These are phyloP conservation scores for Coptodon rendalli DNA, from an alignment of 2,113 vertebrate genomes.

Conservation along the genomic window DNA sequence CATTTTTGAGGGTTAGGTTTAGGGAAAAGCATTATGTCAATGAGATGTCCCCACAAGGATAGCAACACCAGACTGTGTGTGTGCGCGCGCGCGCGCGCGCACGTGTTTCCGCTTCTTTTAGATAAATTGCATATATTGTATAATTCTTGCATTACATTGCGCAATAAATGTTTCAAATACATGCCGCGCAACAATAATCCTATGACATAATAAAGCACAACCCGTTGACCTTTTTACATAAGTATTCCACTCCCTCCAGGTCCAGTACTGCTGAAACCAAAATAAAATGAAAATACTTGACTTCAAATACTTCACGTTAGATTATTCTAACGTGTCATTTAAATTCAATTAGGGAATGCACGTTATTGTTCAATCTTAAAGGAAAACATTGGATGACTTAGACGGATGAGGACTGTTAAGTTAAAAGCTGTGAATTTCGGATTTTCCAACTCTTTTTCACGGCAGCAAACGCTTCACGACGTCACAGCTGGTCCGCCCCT, in stretches of 20 bases:
- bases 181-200: neutral
- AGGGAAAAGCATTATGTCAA: too few relatives aligned
- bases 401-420: neutral
- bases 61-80: too few relatives aligned
- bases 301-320: neutral
- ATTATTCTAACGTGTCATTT: neutral
- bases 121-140: neutral
- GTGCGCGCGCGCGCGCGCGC: rapidly evolving
- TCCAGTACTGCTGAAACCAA: neutral
- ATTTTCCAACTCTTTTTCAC: neutral
- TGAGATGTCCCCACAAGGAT: too few relatives aligned
- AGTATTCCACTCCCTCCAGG: neutral
- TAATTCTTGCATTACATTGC: neutral
- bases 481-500: conserved; percentile 33
- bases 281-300: neutral
- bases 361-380: neutral
- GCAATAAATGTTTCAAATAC: neutral
- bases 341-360: neutral
- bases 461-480: neutral
- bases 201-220: neutral
- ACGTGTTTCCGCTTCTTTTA: neutral
- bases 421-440: neutral
- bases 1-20: too few relatives aligned
- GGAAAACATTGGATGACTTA: neutral
- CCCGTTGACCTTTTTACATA: neutral